Evolutionary conservation across 2,888 invertebrate genomes (phyloP).

Genomic region (Imbricaverruca yamaguchii): DNA sequence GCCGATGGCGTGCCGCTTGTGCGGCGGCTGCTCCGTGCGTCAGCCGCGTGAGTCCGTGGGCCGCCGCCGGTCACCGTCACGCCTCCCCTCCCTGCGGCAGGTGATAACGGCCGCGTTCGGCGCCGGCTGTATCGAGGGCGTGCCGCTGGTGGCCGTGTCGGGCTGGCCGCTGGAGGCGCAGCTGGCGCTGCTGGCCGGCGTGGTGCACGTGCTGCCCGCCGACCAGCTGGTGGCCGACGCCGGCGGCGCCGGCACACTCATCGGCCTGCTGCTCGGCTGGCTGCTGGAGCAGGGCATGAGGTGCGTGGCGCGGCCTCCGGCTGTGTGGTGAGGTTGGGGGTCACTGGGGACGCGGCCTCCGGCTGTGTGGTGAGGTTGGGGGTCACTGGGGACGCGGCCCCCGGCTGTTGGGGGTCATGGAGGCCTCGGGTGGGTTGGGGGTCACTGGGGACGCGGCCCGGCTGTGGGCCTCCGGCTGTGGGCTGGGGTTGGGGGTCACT

Average conservation of each 20-base stretch:
- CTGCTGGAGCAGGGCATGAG: not conserved
- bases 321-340: too few species aligned
- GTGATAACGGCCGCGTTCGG: not conserved
- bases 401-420: too few species aligned
- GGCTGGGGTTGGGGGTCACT: too few species aligned
- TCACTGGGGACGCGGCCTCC: too few species aligned
- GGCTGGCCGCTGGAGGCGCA: not conserved
- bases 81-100: not conserved
- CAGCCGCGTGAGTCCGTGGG: not conserved
- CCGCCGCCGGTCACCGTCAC: not conserved
- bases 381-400: too few species aligned
- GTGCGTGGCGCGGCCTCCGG: not conserved
- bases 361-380: too few species aligned
- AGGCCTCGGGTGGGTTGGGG: too few species aligned
- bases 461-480: too few species aligned
- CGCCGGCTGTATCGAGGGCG: not conserved
- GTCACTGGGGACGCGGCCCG: too few species aligned
- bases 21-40: too few species aligned
- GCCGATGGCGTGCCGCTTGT: too few species aligned
- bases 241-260: not conserved
- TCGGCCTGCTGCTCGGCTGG: slow-evolving; percentile 4
- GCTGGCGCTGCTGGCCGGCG: slow-evolving; percentile 8
- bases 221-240: not conserved
- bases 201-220: not conserved
- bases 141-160: not conserved